Base-by-base conservation (phyloP, 1,140 invertebrate genomes). In the Achatina immaculata region DNA sequence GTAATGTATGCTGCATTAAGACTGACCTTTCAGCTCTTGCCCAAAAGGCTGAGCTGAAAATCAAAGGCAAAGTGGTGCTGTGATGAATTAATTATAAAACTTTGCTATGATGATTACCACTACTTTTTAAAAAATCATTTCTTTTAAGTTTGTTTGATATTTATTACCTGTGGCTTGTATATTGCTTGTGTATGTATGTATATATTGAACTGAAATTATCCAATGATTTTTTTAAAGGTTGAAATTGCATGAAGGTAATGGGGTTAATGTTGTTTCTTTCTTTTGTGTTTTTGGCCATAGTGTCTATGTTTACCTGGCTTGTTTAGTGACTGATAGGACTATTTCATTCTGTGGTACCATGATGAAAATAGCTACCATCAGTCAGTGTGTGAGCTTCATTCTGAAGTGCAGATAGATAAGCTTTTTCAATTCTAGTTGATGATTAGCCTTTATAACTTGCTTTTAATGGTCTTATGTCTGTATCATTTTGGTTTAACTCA, bases 71-170 rank as follows among this genome's bases (percentile, higher is more conserved):
- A 62, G 58, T 31, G n/a, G 58, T 62, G 58, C 58, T 62, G 58
- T 62, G 58, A 62, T 62, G 58, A 55, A 62, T 62, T n/a, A 31
- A 62, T 62, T 62, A 62, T 62, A 62, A 62, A 62, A 62, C 58
- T 31, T 62, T 55, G n/a, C 58, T 62, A n/a, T n/a, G n/a, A n/a
- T n/a, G n/a, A n/a, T n/a, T n/a, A 62, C 58, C 11, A 62, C 21
- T 19, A 62, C 31, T 28, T 62, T 62, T 28, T 21, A n/a, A n/a
- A n/a, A n/a, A n/a, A 9, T 62, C 11, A 62, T 34, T 31, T 62
- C 58, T 31, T 62, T 31, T 62, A 31, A 28, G 28, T 62, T 31
- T 62, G 58, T 28, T 62, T 9, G n/a, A 28, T 62, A 62, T 62
- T 62, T 62, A 62, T 62, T 62, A 62, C n/a, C 7, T 62, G 58